phyloP scores from a whole-genome alignment of 2,113 vertebrate genomes.

The Gymnorhina tibicen region DNA sequence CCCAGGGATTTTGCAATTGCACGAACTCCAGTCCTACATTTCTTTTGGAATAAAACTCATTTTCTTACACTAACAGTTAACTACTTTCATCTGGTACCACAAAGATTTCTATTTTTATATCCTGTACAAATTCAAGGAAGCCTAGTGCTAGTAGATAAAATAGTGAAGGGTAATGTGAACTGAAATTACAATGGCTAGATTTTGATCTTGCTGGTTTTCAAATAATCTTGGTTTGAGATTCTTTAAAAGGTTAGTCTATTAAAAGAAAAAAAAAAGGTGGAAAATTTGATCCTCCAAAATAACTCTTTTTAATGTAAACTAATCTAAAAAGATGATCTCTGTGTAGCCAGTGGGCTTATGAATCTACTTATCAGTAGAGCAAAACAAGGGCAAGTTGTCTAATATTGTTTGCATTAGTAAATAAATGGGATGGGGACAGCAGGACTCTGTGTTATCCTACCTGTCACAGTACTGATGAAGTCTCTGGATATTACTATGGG shows the following conservation, averaged over 20 bases:
- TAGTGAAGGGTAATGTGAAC: neutral
- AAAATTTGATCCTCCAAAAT: neutral
- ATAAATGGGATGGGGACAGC: neutral
- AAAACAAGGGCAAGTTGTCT: neutral
- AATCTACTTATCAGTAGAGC: neutral
- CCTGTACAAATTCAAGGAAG: neutral
- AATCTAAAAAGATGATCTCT: neutral
- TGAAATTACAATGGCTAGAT: neutral
- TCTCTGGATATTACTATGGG: neutral
- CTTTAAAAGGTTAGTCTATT: neutral
- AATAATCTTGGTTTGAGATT: neutral
- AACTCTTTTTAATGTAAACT: neutral
- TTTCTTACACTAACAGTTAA: neutral
- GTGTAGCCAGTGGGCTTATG: neutral
- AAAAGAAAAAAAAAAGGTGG: neutral
- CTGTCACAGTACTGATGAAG: neutral
- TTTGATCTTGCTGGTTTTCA: neutral
- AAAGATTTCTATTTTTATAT: neutral
- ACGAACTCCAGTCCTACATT: neutral
- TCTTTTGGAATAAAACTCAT: neutral
- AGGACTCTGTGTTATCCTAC: neutral
- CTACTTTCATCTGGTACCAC: neutral
- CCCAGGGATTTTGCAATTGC: neutral
- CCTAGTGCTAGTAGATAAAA: neutral
- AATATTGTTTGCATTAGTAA: neutral